Conservation (phyloP, 2,888 invertebrate species). For the Diaprepes abbreviatus region DNA sequence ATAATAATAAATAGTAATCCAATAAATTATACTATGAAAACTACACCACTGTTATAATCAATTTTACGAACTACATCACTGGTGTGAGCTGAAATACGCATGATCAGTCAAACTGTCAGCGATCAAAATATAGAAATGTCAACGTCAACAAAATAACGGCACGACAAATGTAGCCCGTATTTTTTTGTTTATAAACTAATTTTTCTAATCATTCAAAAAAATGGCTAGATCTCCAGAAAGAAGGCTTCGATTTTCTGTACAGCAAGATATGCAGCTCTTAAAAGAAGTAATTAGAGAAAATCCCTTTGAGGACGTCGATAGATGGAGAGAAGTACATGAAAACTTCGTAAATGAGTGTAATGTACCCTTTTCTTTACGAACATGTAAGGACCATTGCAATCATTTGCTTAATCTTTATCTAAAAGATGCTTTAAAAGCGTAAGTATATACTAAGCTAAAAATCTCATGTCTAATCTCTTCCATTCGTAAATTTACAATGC, state of each 20-base stretch:
- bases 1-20: no score
- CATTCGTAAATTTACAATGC: no score
- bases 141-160: background rate
- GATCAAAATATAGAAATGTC: background rate
- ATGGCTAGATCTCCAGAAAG: conserved; percentile 42
- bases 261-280: conserved; percentile 44
- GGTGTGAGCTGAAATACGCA: no score
- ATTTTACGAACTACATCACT: no score
- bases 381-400: conserved; percentile 48
- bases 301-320: conserved; percentile 41
- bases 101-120: background rate
- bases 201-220: conserved; percentile 8
- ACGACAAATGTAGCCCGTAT: background rate
- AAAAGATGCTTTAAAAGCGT: conserved; percentile 38
- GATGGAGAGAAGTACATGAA: conserved; percentile 46
- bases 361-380: conserved; percentile 40
- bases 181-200: background rate
- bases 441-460: background rate
- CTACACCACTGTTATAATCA: no score
- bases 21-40: no score
- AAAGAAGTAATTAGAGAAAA: conserved; percentile 41
- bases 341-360: conserved; percentile 43
- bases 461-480: background rate
- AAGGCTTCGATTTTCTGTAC: conserved; percentile 42
- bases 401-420: conserved; percentile 40